Evolutionary conservation across 2,113 vertebrate genomes (phyloP).

Genomic region (Peromyscus californicus): DNA sequence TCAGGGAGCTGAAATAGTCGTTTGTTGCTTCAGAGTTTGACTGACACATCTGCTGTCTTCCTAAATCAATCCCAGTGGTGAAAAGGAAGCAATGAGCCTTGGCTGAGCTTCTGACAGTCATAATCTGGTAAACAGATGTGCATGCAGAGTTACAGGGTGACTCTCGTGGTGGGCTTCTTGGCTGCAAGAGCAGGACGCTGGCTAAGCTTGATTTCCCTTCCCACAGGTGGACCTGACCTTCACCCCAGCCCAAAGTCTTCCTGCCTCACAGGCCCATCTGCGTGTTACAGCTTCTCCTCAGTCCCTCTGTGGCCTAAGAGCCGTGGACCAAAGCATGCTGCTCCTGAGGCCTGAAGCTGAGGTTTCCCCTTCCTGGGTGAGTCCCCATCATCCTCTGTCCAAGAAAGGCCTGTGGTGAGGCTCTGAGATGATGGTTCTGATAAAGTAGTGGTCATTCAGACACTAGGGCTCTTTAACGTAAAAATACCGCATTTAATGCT

Average conservation of each 20-base stretch:
- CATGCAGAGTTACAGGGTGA: neutral
- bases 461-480: neutral
- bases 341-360: constrained; percentile 89
- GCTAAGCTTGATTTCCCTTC: constrained; percentile 26
- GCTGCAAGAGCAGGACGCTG: neutral
- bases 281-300: constrained; percentile 86
- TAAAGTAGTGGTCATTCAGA: neutral
- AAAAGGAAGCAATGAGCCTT: neutral
- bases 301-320: constrained; percentile 92
- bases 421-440: neutral
- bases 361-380: constrained; percentile 85
- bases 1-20: rapidly evolving
- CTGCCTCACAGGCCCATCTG: constrained; percentile 86
- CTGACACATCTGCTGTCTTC: neutral
- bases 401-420: rapidly evolving
- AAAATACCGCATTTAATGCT: neutral
- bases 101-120: neutral
- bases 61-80: neutral
- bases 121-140: neutral
- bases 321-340: constrained; percentile 91
- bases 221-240: constrained; percentile 89
- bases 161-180: neutral
- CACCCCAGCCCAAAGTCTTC: constrained; percentile 85
- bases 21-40: neutral
- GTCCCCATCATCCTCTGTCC: constrained; percentile 25